phyloP scores from a whole-genome alignment of 1,140 invertebrate genomes.

The Leptopilina clavipes region DNA sequence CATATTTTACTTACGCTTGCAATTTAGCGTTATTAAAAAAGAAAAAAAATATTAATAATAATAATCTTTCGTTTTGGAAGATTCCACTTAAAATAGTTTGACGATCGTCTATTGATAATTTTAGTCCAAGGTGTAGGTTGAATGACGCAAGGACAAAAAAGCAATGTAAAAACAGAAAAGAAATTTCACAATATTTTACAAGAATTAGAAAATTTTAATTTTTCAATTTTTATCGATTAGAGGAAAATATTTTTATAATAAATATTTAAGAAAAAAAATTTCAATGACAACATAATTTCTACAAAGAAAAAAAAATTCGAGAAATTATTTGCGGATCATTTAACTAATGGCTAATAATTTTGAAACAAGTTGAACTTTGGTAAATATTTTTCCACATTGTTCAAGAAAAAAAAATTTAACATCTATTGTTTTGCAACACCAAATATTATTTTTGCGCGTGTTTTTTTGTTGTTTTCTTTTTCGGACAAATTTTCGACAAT shows the following conservation, averaged over 20 bases:
- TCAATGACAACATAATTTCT: too few species aligned
- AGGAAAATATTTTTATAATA: too few species aligned
- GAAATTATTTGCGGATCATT: too few species aligned
- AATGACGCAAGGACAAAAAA: slow-evolving; percentile 61
- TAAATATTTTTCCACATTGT: too few species aligned
- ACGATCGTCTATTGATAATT: slow-evolving; percentile 66
- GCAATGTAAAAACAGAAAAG: slow-evolving; percentile 62
- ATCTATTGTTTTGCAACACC: neutral
- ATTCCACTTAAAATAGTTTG: slow-evolving; percentile 62
- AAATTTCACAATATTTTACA: slow-evolving; percentile 27
- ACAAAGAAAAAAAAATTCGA: too few species aligned
- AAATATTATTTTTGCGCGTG: neutral
- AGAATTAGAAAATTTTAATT: slow-evolving; percentile 4
- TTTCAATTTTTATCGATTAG: too few species aligned
- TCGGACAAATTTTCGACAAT: neutral
- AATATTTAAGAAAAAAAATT: too few species aligned
- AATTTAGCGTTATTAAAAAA: neutral
- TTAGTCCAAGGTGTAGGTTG: slow-evolving; percentile 71
- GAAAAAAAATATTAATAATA: neutral
- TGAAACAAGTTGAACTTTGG: too few species aligned
- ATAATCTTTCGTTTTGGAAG: slow-evolving; percentile 20
- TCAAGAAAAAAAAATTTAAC: too few species aligned
- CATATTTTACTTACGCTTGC: neutral
- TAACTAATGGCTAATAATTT: too few species aligned
- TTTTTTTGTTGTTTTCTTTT: neutral